Percentiles rank a stretch among this genome's conserved stretches.
Conservation (phyloP, 1,140 invertebrate species). For the Mya arenaria region DNA sequence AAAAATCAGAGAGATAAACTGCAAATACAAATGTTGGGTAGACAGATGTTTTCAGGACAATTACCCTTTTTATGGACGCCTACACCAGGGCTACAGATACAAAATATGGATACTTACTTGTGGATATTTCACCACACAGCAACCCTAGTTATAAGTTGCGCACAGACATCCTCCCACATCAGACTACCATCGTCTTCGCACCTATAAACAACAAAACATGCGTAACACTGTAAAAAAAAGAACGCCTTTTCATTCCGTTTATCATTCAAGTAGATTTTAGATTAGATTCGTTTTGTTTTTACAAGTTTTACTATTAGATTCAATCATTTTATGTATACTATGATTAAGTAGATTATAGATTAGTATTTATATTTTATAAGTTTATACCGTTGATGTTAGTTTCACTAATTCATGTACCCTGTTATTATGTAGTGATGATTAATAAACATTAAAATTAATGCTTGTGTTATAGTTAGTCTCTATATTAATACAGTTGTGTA, state of each 20-base stretch:
- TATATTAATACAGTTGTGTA: too few relatives aligned
- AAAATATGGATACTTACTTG: constrained; percentile 20
- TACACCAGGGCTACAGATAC: constrained; percentile 1
- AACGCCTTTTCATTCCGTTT: neutral
- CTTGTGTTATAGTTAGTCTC: too few relatives aligned
- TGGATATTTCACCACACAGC: constrained; percentile 26
- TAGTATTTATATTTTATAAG: too few relatives aligned
- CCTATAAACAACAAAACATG: constrained; percentile 10
- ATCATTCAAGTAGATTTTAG: too few relatives aligned
- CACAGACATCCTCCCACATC: constrained; percentile 18
- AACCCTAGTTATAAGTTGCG: constrained; percentile 20
- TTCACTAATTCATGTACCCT: too few relatives aligned
- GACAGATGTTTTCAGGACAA: constrained; percentile 41
- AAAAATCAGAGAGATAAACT: constrained; percentile 44
- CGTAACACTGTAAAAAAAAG: neutral
- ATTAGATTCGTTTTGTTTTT: too few relatives aligned
- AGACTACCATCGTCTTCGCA: constrained; percentile 6
- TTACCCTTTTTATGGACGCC: constrained; percentile 19
- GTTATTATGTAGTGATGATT: too few relatives aligned
- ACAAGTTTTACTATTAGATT: too few relatives aligned
- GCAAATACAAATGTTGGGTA: constrained; percentile 46
- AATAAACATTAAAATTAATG: too few relatives aligned
- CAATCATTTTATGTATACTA: too few relatives aligned
- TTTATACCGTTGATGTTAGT: too few relatives aligned
- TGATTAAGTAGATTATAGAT: too few relatives aligned